Evolutionary conservation across 2,888 invertebrate species (phyloP), one percentile per base, ranked within the genome.

Genomic region (Aproaerema taeniolella): DNA sequence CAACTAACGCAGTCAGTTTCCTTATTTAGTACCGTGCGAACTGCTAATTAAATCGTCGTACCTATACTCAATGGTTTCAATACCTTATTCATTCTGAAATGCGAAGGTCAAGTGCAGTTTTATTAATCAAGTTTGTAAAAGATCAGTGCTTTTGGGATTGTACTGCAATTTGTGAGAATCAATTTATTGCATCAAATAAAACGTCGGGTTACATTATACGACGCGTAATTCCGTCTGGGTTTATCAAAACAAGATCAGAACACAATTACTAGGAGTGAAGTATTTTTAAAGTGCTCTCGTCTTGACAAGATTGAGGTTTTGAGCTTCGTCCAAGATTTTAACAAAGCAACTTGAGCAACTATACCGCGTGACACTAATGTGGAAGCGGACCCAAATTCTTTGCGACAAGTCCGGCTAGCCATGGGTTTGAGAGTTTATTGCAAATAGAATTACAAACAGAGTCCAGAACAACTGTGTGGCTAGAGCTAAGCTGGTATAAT

Each of bases 21-120:
- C 34, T 34, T 34, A 25, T 34, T 17, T 24, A 20, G 25, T 26
- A 11, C 8, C 25, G 20, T 34, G 34, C n/a, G 15, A 25, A 34
- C 14, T 2, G 14, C 25, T 34, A 25, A 34, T 34, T 34, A 34
- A 34, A 15, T 34, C 25, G 10, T 24, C 24, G 13, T 24, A 13
- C n/a, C n/a, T 20, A 34, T 26, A 34, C 24, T 34, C 25, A 20
- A n/a, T n/a, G 20, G 5, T 7, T 7, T 14, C 14, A 14, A 26
- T 34, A 34, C 25, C 25, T 34, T 13, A 34, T 34, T 33, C 33
- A 34, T 25, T 25, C 24, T 7, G n/a, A 30, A 33, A 25, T 26
- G 34, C 8, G 25, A 34, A 34, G 34, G 34, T 25, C 34, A 34
- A 5, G 13, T 9, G 13, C 25, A 3, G 20, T 20, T 20, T 20